These are phyloP conservation scores for Margarornis squamiger DNA, from an alignment of 2,797 vertebrate species.

Conservation along the genomic window DNA sequence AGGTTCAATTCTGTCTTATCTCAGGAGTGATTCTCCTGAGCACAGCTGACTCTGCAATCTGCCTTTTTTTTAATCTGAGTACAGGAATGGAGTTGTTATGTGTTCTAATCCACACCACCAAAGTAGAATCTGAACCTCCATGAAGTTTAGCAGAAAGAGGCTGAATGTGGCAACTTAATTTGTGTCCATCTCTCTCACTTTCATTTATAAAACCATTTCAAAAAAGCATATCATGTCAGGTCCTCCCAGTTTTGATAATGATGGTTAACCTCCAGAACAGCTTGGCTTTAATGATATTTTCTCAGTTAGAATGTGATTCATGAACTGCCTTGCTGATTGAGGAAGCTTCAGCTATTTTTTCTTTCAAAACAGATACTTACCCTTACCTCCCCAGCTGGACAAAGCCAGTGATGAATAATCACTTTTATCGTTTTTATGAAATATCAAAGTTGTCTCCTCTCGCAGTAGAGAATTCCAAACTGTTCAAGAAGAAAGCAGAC, in stretches of 20 bases:
- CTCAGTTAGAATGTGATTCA: not conserved
- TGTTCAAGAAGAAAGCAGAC: not conserved
- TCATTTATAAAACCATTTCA: not conserved
- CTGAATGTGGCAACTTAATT: not conserved
- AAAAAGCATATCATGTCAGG: not conserved
- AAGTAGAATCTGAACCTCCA: not conserved
- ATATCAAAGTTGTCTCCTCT: not conserved
- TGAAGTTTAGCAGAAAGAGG: not conserved
- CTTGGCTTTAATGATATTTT: not conserved
- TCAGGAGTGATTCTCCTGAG: not conserved
- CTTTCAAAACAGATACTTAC: not conserved
- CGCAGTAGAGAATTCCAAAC: not conserved
- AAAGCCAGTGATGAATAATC: not conserved
- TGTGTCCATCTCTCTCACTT: not conserved
- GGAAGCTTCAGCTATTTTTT: not conserved
- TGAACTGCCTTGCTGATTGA: not conserved
- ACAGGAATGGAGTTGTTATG: not conserved
- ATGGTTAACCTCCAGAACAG: not conserved
- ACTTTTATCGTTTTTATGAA: not conserved
- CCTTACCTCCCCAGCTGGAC: not conserved
- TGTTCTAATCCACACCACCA: not conserved
- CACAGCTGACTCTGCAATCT: not conserved
- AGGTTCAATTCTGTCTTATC: not conserved
- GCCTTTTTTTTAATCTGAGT: not conserved
- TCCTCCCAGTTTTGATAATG: not conserved